Evolutionary conservation across 2,113 vertebrate species (phyloP).

Genomic region (Dolichotis patagonum): DNA sequence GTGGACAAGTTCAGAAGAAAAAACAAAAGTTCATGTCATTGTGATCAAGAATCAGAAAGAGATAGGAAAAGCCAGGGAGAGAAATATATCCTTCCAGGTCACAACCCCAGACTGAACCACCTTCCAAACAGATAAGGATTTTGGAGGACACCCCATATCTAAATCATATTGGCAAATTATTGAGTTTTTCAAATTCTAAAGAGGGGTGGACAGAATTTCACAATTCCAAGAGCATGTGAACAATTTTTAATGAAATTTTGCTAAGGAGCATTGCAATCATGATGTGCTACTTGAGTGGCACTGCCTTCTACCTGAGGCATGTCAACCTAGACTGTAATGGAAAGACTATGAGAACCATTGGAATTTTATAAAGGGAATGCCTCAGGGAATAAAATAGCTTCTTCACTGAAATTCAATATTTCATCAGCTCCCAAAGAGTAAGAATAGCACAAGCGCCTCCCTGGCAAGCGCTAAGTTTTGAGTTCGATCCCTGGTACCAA

Average conservation of each 20-base stretch:
- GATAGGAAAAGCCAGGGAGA: not conserved
- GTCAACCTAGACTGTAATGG: not conserved
- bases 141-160: not conserved
- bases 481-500: too few species aligned
- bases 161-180: not conserved
- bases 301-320: not conserved
- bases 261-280: not conserved
- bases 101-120: not conserved
- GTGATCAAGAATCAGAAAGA: not conserved
- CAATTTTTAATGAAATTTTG: slow-evolving; percentile 14
- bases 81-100: not conserved
- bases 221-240: not conserved
- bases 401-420: slow-evolving; percentile 47
- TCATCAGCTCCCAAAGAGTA: not conserved
- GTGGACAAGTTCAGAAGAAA: not conserved
- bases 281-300: not conserved
- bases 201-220: not conserved
- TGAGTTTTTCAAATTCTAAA: not conserved
- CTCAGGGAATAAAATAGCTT: not conserved
- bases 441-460: too few species aligned
- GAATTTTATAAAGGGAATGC: slow-evolving; percentile 39
- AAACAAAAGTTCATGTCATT: not conserved
- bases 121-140: not conserved
- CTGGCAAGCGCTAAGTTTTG: too few species aligned
- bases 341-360: not conserved